phyloP scores from a whole-genome alignment of 1,140 invertebrate species.

The Triops longicaudatus region DNA sequence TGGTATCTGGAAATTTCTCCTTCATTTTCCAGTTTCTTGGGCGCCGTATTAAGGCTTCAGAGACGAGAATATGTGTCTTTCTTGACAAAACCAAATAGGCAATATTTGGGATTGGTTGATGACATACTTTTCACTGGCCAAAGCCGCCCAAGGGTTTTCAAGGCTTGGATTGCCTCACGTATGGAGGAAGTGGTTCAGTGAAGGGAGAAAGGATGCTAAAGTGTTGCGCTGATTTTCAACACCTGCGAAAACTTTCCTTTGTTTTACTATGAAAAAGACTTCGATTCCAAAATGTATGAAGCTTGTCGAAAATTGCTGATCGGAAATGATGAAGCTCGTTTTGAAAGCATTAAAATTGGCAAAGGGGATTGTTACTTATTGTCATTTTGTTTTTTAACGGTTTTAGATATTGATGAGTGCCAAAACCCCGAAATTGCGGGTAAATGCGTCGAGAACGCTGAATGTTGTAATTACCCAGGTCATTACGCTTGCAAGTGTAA shows the following conservation, averaged over 20 bases:
- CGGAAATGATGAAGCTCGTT: background rate
- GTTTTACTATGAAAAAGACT: background rate
- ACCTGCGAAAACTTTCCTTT: constrained; percentile 4
- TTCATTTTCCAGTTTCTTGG: background rate
- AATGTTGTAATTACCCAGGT: constrained; percentile 87
- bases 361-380: background rate
- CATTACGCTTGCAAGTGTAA: constrained; percentile 91
- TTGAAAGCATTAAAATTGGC: too few relatives aligned
- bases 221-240: background rate
- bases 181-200: constrained; percentile 10
- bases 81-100: background rate
- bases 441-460: constrained; percentile 79
- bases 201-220: background rate
- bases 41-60: too few relatives aligned
- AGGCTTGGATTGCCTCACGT: background rate
- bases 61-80: background rate
- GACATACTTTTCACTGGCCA: constrained; percentile 11
- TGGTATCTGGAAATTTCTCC: background rate
- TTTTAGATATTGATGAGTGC: constrained; percentile 87
- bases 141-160: background rate
- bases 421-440: constrained; percentile 68
- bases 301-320: background rate
- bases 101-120: background rate
- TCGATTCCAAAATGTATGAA: background rate
- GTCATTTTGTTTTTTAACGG: constrained; percentile 27